Conservation (phyloP, 2,888 invertebrate species). For the Lycophotia porphyrea region DNA sequence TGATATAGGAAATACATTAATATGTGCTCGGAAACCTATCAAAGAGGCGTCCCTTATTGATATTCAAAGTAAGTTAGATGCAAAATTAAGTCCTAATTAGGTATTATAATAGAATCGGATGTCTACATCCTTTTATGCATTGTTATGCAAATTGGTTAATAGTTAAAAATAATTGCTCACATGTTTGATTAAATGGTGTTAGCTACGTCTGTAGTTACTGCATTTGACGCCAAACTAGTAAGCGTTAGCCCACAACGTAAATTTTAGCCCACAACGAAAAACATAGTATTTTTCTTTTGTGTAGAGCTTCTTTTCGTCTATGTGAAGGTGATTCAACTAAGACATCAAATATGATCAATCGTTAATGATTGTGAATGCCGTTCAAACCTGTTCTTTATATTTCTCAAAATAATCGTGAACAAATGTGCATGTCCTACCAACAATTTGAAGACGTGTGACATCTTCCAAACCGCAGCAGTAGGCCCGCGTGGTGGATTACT, state of each 20-base stretch:
- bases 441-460: no score
- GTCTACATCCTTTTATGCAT: conserved; percentile 53
- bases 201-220: not conserved
- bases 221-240: not conserved
- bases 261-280: not conserved
- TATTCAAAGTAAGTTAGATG: conserved; percentile 43
- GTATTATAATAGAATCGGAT: conserved; percentile 60
- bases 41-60: conserved; percentile 30
- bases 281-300: no score
- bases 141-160: conserved; percentile 56
- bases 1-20: conserved; percentile 28
- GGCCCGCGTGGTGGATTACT: no score
- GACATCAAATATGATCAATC: not conserved
- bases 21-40: conserved; percentile 44
- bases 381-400: not conserved
- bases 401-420: not conserved
- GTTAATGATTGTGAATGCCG: not conserved
- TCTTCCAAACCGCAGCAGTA: no score
- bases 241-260: no score
- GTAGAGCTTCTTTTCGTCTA: not conserved
- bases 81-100: conserved; percentile 58
- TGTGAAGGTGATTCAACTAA: no score
- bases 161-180: conserved; percentile 31
- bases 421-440: no score
- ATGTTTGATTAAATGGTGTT: conserved; percentile 1